These are phyloP conservation scores for Rhinopomastus cyanomelas DNA, from an alignment of 2,113 vertebrate genomes.

Conservation along the genomic window DNA sequence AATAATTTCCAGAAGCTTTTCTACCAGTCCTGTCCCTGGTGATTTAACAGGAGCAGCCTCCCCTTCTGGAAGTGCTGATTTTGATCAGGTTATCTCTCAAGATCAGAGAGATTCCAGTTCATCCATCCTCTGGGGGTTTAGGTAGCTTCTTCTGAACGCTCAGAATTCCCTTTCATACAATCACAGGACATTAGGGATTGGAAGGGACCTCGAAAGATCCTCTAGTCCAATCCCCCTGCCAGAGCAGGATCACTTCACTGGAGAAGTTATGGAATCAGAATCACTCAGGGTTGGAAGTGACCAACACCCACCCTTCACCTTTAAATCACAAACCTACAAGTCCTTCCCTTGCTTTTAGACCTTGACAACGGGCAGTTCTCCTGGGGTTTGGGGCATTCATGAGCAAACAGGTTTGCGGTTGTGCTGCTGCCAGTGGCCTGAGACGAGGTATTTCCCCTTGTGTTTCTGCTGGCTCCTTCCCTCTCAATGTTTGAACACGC, in stretches of 20 bases:
- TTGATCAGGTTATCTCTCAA: not conserved
- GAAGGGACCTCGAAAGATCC: no score
- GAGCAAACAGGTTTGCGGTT: not conserved
- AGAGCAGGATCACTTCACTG: no score
- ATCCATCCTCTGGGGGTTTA: not conserved
- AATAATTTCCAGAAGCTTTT: not conserved
- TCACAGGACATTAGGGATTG: no score
- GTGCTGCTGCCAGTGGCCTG: slow-evolving; percentile 1
- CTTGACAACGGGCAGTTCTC: not conserved
- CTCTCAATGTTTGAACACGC: slow-evolving; percentile 35
- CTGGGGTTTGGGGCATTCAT: slow-evolving; percentile 2
- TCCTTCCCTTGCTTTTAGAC: not conserved
- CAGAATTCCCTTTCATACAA: not conserved
- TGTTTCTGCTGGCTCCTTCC: not conserved
- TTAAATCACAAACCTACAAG: not conserved
- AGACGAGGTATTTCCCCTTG: slow-evolving; percentile 37
- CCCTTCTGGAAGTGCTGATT: slow-evolving; percentile 10
- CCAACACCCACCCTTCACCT: no score
- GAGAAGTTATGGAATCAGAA: no score
- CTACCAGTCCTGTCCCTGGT: not conserved
- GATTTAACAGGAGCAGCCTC: not conserved
- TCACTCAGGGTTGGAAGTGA: no score
- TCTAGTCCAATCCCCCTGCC: no score
- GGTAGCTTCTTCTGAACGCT: not conserved
- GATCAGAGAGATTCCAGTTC: not conserved